Evolutionary conservation across 2,797 vertebrate genomes (phyloP).

Genomic region (Pangasius macronema): DNA sequence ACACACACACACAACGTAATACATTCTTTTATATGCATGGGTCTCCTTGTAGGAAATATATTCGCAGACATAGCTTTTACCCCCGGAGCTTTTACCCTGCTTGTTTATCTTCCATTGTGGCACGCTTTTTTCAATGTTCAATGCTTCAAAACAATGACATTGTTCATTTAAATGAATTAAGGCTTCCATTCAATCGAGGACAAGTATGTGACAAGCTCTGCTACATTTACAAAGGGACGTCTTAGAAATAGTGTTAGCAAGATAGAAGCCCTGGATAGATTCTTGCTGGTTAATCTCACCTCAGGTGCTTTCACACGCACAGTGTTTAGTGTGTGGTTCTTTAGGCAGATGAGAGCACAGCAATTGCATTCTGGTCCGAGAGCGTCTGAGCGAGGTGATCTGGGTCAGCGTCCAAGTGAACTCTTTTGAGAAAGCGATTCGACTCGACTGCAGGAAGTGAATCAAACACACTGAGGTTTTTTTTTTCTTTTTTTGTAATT

Average conservation of each 20-base stretch:
- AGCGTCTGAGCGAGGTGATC: neutral
- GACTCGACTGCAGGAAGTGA: neutral
- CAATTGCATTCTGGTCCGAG: neutral
- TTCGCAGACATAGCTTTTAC: constrained; percentile 51
- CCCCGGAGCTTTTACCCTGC: constrained; percentile 59
- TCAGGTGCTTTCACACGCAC: neutral
- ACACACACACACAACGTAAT: neutral
- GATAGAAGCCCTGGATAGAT: no score
- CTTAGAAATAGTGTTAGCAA: neutral
- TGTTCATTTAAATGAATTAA: constrained; percentile 62
- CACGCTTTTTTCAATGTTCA: constrained; percentile 65
- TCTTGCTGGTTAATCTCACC: no score
- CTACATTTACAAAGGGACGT: neutral
- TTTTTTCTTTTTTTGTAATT: neutral
- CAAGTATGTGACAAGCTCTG: constrained; percentile 46
- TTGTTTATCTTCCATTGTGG: constrained; percentile 64
- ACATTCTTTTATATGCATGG: neutral
- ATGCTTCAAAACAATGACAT: constrained; percentile 76
- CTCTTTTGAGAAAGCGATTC: neutral
- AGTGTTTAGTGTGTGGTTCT: neutral
- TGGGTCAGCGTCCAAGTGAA: neutral
- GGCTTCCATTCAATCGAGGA: constrained; percentile 59
- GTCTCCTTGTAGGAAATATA: neutral
- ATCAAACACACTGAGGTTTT: neutral
- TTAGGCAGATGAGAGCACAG: neutral